Evolutionary conservation across 2,797 vertebrate genomes (phyloP).

Genomic region (Lacerta bilineata): DNA sequence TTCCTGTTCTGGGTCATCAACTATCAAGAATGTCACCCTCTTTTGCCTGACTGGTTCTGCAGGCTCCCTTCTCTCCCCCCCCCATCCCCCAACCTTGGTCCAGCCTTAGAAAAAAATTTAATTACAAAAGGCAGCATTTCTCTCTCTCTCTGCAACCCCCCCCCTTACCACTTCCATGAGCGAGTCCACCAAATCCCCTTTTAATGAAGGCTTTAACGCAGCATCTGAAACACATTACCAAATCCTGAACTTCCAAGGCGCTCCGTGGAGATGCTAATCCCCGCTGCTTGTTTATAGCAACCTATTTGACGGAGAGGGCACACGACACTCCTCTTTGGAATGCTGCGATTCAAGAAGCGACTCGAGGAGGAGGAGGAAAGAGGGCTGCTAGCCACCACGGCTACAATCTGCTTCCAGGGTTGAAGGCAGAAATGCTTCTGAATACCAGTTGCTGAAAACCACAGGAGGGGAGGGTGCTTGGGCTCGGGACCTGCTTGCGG

Average conservation of each 20-base stretch:
- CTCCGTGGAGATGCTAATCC: neutral
- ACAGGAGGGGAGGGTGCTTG: too few relatives aligned
- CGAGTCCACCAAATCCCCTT: slow-evolving; percentile 27
- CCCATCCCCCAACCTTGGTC: neutral
- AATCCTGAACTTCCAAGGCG: neutral
- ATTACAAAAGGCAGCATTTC: neutral
- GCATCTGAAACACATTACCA: neutral
- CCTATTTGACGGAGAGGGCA: neutral
- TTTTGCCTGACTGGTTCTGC: neutral
- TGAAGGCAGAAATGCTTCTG: too few relatives aligned
- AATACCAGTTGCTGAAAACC: too few relatives aligned
- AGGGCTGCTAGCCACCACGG: too few relatives aligned
- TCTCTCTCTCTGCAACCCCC: too few relatives aligned
- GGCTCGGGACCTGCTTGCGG: too few relatives aligned
- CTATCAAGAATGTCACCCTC: neutral
- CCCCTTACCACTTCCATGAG: neutral
- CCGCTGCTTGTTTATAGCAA: neutral
- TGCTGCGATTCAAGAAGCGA: neutral
- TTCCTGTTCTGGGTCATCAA: slow-evolving; percentile 18
- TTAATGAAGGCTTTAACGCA: slow-evolving; percentile 17
- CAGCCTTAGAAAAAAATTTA: neutral
- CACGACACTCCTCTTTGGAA: neutral
- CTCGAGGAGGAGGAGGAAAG: neutral
- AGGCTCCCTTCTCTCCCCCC: neutral
- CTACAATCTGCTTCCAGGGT: too few relatives aligned